Evolutionary conservation across 2,888 invertebrate species (phyloP).

Genomic region (Xestia xanthographa): DNA sequence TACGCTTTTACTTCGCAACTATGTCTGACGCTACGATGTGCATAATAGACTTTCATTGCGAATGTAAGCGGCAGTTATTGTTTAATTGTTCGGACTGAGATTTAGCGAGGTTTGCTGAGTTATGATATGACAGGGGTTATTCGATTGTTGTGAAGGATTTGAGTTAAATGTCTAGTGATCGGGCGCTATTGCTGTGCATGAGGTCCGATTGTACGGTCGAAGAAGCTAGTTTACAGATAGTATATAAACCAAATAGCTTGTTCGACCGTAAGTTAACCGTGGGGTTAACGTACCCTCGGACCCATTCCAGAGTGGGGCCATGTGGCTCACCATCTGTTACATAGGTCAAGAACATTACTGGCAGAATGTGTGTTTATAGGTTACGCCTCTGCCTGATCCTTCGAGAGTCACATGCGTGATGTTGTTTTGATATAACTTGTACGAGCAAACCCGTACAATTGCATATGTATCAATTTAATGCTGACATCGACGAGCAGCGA

Average conservation of each 20-base stretch:
- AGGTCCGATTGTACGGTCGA: not conserved
- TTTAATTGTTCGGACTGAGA: constrained; percentile 42
- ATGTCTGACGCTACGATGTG: constrained; percentile 1
- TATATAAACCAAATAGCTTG: no score
- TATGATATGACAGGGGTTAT: constrained; percentile 3
- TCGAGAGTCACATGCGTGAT: not conserved
- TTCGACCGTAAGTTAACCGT: no score
- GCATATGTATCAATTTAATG: no score
- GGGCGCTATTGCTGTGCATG: no score
- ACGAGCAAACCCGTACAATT: no score
- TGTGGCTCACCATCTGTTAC: not conserved
- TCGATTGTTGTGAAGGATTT: constrained; percentile 12
- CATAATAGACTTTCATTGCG: constrained; percentile 44
- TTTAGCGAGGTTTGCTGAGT: constrained; percentile 15
- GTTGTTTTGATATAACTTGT: not conserved
- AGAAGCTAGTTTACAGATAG: no score
- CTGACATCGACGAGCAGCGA: no score
- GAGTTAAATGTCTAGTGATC: not conserved
- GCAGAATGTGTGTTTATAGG: not conserved
- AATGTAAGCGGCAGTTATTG: constrained; percentile 48
- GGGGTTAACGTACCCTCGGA: no score
- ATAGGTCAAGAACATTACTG: not conserved
- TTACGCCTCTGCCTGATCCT: not conserved
- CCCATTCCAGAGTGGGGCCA: no score
- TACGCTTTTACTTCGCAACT: constrained; percentile 28